Evolutionary conservation across 2,888 invertebrate species (phyloP), one percentile per base, ranked within the genome.

Genomic region (Hemicrepidius hirtus): DNA sequence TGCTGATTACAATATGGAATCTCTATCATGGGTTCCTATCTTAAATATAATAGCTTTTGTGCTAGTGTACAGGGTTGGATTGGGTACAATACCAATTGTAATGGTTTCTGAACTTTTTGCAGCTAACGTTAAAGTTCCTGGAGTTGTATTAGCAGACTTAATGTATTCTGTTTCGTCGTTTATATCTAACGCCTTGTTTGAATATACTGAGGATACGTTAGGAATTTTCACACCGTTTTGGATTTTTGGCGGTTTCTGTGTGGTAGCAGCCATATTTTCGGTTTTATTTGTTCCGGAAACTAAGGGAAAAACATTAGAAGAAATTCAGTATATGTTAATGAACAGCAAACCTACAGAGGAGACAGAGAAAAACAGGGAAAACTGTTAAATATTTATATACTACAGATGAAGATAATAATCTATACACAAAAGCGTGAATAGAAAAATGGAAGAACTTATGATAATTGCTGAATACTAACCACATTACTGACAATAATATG

Each of bases 81-180:
- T 77, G 24, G 74, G 75, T 13, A 67, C 76, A 21, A 71, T 75
- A 12, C 67, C 76, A 6, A 72, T 77, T 32, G 76, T 77, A 3
- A 76, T 76, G 71, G 75, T 72, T 3, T 68, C 69, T 0, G 77
- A 77, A 60, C 41, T 77, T 6, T 76, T 76, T 40, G 66, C 74
- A 6, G 72, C 75, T 10, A 67, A 73, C 20, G 77, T 77, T 0
- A 77, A 77, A 67, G 76, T 76, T 4, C 68, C 73, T 37, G 77
- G 77, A 4, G 75, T 75, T 49, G 75, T 75, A 5, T 21, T 77
- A 16, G 60, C 74, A 9, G 76, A 76, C 59, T 50, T 76, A 10
- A 66, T 66, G 32, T 76, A 74, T 65, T 74, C 76, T 9, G 13
- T 74, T 13, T 70, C 74, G 32, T 74, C 74, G 9, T 64, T 76